Percentiles rank a stretch among this genome's conserved stretches.
phyloP scores from a whole-genome alignment of 2,888 invertebrate species.

The Antheraea assamensis region DNA sequence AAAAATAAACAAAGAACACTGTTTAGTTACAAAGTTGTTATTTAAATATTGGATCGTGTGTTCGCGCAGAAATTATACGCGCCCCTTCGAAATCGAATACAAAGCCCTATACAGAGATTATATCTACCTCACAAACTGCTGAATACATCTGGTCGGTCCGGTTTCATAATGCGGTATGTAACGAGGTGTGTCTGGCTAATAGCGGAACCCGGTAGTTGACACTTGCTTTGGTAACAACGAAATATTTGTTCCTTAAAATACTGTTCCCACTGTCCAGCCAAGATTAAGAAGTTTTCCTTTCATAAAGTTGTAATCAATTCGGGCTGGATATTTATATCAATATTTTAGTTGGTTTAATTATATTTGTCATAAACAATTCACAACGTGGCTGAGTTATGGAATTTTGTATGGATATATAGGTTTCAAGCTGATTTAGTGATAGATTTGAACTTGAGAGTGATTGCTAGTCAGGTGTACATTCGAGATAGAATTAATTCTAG shows the following conservation, averaged over 20 bases:
- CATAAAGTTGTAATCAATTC: background rate
- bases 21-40: background rate
- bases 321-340: too few relatives aligned
- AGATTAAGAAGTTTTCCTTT: background rate
- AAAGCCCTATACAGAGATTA: constrained; percentile 5
- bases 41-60: background rate
- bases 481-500: too few relatives aligned
- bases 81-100: constrained; percentile 1
- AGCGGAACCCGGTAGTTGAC: constrained; percentile 15
- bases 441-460: too few relatives aligned
- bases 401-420: too few relatives aligned
- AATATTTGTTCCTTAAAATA: background rate
- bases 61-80: background rate
- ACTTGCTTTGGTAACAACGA: constrained; percentile 7
- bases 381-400: too few relatives aligned
- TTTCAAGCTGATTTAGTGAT: too few relatives aligned
- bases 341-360: too few relatives aligned
- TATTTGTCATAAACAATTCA: too few relatives aligned
- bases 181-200: constrained; percentile 20
- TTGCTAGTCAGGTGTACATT: too few relatives aligned
- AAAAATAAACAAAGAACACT: background rate
- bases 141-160: background rate
- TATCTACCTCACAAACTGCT: constrained; percentile 1
- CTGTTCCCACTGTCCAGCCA: background rate
- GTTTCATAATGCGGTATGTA: constrained; percentile 1